Conservation (phyloP, 2,113 vertebrate species). For the Natator depressus region DNA sequence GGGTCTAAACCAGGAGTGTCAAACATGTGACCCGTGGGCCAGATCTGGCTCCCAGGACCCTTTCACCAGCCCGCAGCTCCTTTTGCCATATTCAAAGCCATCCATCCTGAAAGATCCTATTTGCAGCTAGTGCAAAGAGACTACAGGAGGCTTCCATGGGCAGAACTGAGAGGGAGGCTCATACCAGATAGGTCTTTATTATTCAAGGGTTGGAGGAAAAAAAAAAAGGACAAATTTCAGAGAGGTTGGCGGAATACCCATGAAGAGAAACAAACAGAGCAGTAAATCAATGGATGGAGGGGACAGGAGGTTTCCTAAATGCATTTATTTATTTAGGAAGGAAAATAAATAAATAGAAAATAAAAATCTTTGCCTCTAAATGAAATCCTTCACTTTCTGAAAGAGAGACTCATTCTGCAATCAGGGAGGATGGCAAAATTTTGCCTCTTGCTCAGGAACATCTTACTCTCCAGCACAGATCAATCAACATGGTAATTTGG, state of each 20-base stretch:
- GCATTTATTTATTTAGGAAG: background rate
- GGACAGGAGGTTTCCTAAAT: background rate
- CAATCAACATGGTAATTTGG: slow-evolving; percentile 56
- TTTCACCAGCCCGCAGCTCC: slow-evolving; percentile 64
- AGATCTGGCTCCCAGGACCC: slow-evolving; percentile 61
- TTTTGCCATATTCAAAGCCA: slow-evolving; percentile 60
- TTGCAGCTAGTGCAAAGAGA: background rate
- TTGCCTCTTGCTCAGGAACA: background rate
- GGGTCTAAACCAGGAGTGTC: slow-evolving; percentile 68
- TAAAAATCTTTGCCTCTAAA: background rate
- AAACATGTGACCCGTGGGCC: slow-evolving; percentile 65
- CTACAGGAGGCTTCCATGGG: background rate
- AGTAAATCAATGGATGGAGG: background rate
- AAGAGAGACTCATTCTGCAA: slow-evolving; percentile 46
- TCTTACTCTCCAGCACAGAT: slow-evolving; percentile 43
- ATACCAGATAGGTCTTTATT: background rate
- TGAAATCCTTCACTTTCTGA: slow-evolving; percentile 18
- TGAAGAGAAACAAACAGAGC: background rate
- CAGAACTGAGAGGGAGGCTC: background rate
- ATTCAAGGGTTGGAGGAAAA: background rate
- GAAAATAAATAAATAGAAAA: background rate
- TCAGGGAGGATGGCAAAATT: slow-evolving; percentile 44
- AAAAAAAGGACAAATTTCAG: background rate
- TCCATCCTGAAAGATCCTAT: slow-evolving; percentile 50
- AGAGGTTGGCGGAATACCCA: background rate